Conservation (phyloP, 2,113 vertebrate genomes). For the Bubalus kerabau region DNA sequence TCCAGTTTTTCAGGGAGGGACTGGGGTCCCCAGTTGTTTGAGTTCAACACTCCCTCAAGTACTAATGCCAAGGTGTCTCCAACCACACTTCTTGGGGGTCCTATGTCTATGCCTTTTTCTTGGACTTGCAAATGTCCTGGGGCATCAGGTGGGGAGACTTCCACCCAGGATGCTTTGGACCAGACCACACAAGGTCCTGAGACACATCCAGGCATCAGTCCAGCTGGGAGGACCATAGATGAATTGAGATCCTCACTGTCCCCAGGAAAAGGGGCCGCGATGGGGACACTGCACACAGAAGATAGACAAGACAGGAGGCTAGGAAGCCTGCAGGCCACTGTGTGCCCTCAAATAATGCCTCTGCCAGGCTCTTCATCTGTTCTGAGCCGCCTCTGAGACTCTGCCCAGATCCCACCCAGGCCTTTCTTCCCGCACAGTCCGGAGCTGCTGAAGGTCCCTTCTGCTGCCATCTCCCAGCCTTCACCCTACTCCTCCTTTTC, state of each 20-base stretch:
- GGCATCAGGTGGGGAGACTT: neutral
- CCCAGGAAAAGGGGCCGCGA: neutral
- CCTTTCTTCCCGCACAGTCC: too few species aligned
- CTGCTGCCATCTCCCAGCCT: neutral
- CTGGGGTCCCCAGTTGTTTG: neutral
- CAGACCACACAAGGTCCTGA: neutral
- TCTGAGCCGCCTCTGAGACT: neutral
- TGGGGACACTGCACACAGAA: fast-evolving
- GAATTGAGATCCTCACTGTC: too few species aligned
- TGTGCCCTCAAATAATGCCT: neutral
- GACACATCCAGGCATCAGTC: neutral
- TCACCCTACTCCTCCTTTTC: neutral
- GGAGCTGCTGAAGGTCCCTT: neutral
- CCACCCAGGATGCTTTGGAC: neutral
- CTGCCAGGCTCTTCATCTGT: neutral
- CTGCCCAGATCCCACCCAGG: neutral
- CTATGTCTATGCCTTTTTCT: neutral
- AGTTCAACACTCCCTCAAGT: neutral
- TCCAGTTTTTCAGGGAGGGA: neutral
- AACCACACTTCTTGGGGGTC: neutral
- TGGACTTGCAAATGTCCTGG: neutral
- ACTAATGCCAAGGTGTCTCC: neutral
- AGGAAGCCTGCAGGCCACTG: neutral
- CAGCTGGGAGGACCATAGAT: neutral
- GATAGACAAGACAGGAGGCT: neutral